A percentile compares a stretch with the other conserved stretches of the same genome.
These are phyloP conservation scores for Epizoanthus stellaris DNA, from an alignment of 92 coral and sea anemone genomes.

Conservation along the genomic window DNA sequence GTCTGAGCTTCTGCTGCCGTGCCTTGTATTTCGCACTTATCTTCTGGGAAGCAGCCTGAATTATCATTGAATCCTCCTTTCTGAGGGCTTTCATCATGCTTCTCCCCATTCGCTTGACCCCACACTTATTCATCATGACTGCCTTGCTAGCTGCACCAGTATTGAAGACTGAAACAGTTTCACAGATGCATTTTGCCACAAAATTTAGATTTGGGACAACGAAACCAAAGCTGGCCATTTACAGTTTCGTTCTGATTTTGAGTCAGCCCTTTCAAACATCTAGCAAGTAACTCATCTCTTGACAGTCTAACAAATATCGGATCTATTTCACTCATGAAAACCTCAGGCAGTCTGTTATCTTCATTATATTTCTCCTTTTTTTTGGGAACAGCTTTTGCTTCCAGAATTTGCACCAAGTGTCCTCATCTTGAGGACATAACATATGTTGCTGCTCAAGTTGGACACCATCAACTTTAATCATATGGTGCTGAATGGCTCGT, in stretches of 20 bases:
- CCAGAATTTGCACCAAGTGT: slow-evolving; percentile 66
- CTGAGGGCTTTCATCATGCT: slow-evolving; percentile 35
- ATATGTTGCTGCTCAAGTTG: slow-evolving; percentile 49
- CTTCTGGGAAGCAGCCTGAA: slow-evolving; percentile 57
- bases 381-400: slow-evolving; percentile 31
- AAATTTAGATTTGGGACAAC: slow-evolving; percentile 61
- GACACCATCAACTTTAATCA: slow-evolving; percentile 29
- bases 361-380: slow-evolving; percentile 36
- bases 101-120: slow-evolving; percentile 41
- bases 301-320: slow-evolving; percentile 48
- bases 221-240: slow-evolving; percentile 68
- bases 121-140: slow-evolving; percentile 54
- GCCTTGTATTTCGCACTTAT: slow-evolving; percentile 45
- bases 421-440: slow-evolving; percentile 45
- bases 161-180: slow-evolving; percentile 64
- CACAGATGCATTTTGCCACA: slow-evolving; percentile 64
- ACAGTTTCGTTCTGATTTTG: slow-evolving; percentile 71
- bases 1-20: slow-evolving; percentile 42
- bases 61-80: slow-evolving; percentile 38
- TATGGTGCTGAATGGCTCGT: slow-evolving; percentile 57
- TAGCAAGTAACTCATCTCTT: slow-evolving; percentile 35
- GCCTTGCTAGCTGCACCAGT: slow-evolving; percentile 76
- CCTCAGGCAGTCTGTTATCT: slow-evolving; percentile 25
- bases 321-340: slow-evolving; percentile 43
- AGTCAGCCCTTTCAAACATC: slow-evolving; percentile 59